phyloP scores from a whole-genome alignment of 2,888 invertebrate species.

The Coleophora deauratella region DNA sequence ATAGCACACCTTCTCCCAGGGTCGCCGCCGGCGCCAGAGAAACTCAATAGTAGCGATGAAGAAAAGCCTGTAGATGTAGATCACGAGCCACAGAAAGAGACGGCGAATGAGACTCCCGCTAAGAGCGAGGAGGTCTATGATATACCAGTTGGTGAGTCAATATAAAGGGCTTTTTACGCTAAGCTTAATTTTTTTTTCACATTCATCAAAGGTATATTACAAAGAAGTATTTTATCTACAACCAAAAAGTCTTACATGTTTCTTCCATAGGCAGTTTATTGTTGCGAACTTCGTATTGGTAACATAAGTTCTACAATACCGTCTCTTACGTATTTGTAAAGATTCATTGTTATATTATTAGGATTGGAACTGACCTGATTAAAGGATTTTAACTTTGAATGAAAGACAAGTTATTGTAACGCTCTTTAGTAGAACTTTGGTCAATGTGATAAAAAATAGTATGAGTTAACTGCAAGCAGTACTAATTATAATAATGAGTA shows the following conservation, averaged over 20 bases:
- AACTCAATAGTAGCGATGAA: slow-evolving; percentile 7
- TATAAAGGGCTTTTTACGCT: slow-evolving; percentile 19
- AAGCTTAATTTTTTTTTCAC: neutral
- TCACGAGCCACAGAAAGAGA: slow-evolving; percentile 42
- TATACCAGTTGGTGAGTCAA: slow-evolving; percentile 62
- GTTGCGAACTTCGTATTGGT: too few species aligned
- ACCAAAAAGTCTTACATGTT: too few species aligned
- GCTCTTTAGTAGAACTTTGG: too few species aligned
- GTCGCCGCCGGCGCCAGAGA: slow-evolving; percentile 38
- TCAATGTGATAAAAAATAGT: neutral
- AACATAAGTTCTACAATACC: too few species aligned
- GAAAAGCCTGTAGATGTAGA: slow-evolving; percentile 38
- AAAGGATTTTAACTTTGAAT: too few species aligned
- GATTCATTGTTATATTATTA: too few species aligned
- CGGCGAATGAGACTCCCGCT: slow-evolving; percentile 36
- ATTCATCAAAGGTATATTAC: neutral
- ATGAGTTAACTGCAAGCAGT: neutral
- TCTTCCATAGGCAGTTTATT: too few species aligned
- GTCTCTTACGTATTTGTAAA: too few species aligned
- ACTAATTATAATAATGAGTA: too few species aligned
- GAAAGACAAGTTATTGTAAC: too few species aligned
- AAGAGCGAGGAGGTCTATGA: slow-evolving; percentile 63
- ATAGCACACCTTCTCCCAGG: slow-evolving; percentile 43
- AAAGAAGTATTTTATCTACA: too few species aligned
- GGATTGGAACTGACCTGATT: too few species aligned